phyloP scores from a whole-genome alignment of 2,113 vertebrate genomes.

The Edolisoma coerulescens region DNA sequence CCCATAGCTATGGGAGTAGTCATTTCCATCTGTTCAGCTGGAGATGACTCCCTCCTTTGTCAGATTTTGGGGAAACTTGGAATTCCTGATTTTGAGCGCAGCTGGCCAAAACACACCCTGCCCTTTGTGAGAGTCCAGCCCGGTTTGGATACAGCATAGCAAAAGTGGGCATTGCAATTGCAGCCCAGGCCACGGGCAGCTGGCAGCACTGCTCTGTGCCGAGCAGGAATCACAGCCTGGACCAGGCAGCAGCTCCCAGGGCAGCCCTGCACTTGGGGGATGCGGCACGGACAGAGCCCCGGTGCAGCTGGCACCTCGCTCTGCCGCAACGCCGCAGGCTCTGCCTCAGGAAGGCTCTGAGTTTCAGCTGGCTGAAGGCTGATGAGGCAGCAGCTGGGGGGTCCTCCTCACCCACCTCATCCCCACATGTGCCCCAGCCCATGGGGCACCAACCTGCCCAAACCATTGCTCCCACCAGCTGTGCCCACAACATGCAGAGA shows the following conservation, averaged over 20 bases:
- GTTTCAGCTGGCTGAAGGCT: background rate
- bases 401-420: background rate
- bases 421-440: fast-evolving
- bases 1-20: conserved; percentile 19
- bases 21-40: conserved; percentile 56
- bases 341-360: background rate
- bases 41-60: conserved; percentile 49
- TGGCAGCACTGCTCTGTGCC: background rate
- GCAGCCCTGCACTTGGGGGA: fast-evolving
- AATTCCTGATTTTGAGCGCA: conserved; percentile 41
- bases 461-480: background rate
- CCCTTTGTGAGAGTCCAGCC: conserved; percentile 9
- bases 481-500: fast-evolving
- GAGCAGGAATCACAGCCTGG: conserved; percentile 39
- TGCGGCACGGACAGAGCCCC: background rate
- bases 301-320: background rate
- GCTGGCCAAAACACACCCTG: conserved; percentile 3
- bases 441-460: background rate
- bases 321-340: background rate
- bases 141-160: conserved; percentile 16
- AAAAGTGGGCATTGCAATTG: background rate
- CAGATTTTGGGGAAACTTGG: conserved; percentile 59
- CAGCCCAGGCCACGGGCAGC: background rate
- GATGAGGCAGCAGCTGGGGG: background rate
- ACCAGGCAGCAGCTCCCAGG: background rate